A percentile compares a stretch with the other conserved stretches of the same genome.
phyloP scores from a whole-genome alignment of 2,113 vertebrate genomes.

The Megalops atlanticus region DNA sequence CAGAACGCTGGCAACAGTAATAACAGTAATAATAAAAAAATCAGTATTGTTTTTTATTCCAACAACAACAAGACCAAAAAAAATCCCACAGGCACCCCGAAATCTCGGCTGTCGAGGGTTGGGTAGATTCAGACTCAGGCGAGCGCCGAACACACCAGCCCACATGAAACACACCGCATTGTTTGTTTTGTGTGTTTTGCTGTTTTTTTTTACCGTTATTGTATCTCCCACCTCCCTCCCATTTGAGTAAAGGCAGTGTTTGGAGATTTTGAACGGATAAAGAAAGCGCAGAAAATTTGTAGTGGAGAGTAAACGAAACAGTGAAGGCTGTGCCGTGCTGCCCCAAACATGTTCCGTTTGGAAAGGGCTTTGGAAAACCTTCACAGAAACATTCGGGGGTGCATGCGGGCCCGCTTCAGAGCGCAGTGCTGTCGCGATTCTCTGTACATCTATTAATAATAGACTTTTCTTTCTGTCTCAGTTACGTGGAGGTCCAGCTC shows the following conservation, averaged over 20 bases:
- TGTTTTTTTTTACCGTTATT: not conserved
- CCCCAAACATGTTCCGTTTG: not conserved
- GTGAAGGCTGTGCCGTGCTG: not conserved
- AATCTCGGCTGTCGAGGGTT: not conserved
- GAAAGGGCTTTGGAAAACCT: not conserved
- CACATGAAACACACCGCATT: not conserved
- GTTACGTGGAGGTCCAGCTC: not conserved
- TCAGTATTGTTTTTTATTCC: conserved; percentile 1
- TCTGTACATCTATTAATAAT: conserved; percentile 13
- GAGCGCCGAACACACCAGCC: not conserved
- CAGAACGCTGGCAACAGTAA: conserved; percentile 14
- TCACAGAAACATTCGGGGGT: not conserved
- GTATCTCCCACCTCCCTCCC: not conserved
- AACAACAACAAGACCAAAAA: not conserved
- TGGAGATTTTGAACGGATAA: not conserved
- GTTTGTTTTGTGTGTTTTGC: not conserved
- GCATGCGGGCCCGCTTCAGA: not conserved
- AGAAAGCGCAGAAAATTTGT: not conserved
- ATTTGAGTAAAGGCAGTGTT: not conserved
- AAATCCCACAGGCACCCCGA: not conserved
- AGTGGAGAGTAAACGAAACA: not conserved
- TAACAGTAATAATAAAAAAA: too few species aligned
- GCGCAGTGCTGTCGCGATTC: not conserved
- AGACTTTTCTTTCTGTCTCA: not conserved
- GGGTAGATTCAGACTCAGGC: not conserved